phyloP scores from a whole-genome alignment of 2,888 invertebrate species.

The Callyntrura sp. region DNA sequence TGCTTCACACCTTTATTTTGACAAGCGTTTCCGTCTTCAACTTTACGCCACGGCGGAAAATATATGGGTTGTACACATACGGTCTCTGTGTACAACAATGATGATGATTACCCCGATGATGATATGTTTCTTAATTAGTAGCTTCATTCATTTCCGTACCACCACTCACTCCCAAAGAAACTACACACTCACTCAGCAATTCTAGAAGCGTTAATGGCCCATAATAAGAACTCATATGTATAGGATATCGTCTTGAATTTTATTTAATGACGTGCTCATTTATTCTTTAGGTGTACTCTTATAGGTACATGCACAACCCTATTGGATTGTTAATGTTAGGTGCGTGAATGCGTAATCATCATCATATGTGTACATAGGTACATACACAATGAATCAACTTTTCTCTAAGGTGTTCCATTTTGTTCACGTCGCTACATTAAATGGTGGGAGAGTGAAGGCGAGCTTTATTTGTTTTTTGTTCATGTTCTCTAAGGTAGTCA shows the following conservation, averaged over 20 bases:
- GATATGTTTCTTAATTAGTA: conserved; percentile 66
- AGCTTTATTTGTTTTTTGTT: conserved; percentile 64
- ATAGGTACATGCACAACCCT: background rate
- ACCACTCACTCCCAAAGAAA: background rate
- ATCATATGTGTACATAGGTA: background rate
- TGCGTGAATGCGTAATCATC: conserved; percentile 3
- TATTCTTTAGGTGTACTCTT: background rate
- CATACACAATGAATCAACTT: background rate
- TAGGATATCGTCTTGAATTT: background rate
- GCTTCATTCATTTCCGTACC: conserved; percentile 42
- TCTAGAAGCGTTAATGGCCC: conserved; percentile 8
- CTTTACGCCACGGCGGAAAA: background rate
- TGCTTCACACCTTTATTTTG: conserved; percentile 74
- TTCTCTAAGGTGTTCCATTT: conserved; percentile 34
- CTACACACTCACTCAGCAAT: conserved; percentile 26
- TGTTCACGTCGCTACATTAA: background rate
- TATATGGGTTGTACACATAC: background rate
- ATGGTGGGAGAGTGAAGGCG: conserved; percentile 18
- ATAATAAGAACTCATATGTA: conserved; percentile 41
- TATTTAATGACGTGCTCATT: background rate
- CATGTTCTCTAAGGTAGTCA: background rate
- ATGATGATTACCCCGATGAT: conserved; percentile 3
- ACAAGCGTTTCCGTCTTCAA: conserved; percentile 50
- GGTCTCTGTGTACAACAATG: background rate
- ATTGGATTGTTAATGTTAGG: background rate